Conservation (phyloP, 2,888 invertebrate species). For the Machimus rusticus region DNA sequence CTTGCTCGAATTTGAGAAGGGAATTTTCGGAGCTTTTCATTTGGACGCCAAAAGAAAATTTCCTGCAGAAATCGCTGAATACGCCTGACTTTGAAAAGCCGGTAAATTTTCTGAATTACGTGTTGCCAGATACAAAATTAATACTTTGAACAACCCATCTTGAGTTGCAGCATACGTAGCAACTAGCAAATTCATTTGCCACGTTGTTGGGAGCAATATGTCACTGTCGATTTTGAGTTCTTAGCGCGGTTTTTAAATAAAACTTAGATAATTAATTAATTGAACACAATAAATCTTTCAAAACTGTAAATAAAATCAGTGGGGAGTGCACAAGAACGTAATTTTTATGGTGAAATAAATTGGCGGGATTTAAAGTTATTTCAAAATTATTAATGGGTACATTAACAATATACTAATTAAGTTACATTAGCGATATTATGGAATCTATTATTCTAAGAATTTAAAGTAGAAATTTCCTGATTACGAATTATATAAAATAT, state of each 20-base stretch:
- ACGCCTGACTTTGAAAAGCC: background rate
- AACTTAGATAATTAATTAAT: background rate
- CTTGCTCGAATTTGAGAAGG: background rate
- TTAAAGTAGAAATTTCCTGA: background rate
- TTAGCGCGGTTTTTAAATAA: background rate
- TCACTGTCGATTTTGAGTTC: background rate
- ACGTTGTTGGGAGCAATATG: background rate
- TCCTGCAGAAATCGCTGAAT: background rate
- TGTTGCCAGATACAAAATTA: background rate
- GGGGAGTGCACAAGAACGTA: background rate
- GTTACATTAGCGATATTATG: background rate
- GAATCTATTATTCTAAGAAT: background rate
- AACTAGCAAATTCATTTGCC: background rate
- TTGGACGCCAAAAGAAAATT: background rate
- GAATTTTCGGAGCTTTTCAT: background rate
- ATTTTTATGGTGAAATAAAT: background rate
- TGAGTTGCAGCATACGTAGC: background rate
- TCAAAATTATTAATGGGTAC: background rate
- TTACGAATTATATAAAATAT: no score
- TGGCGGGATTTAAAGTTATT: background rate
- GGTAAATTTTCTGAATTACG: background rate
- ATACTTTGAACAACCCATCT: background rate
- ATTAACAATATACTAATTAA: background rate
- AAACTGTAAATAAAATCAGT: background rate
- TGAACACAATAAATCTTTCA: background rate